Evolutionary conservation across 2,888 invertebrate species (phyloP).

Genomic region (Ditylenchus weischeri): DNA sequence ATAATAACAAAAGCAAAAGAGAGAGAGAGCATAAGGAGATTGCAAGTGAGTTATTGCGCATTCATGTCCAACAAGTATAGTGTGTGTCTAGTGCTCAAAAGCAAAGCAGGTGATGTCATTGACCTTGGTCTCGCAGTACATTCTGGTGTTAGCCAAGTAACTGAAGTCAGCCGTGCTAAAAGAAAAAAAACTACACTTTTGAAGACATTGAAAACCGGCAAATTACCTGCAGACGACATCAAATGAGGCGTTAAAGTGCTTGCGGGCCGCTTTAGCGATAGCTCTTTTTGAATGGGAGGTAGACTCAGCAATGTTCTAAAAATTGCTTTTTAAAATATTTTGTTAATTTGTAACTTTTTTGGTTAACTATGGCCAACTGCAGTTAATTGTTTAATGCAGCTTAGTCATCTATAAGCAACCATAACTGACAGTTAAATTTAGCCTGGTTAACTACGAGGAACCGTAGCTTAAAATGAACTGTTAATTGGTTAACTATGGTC

Average conservation of each 20-base stretch:
- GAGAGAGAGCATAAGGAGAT: neutral
- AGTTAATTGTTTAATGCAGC: no score
- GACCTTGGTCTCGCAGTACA: constrained; percentile 37
- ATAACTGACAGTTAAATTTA: no score
- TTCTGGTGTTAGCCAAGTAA: constrained; percentile 69
- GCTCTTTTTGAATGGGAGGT: constrained; percentile 34
- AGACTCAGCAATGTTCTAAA: constrained; percentile 34
- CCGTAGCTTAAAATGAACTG: no score
- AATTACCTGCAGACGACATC: constrained; percentile 36
- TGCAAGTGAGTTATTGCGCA: constrained; percentile 3
- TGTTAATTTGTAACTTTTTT: neutral
- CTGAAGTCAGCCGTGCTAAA: constrained; percentile 70
- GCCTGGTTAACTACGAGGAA: no score
- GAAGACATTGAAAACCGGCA: neutral
- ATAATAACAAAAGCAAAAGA: no score
- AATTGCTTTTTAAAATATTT: no score
- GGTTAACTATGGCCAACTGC: neutral
- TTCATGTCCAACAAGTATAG: neutral
- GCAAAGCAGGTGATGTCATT: constrained; percentile 41
- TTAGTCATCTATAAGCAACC: no score
- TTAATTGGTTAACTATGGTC: no score
- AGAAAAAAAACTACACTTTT: constrained; percentile 61
- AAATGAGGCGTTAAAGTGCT: constrained; percentile 37
- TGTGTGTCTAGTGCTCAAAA: constrained; percentile 35
- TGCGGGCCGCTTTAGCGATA: constrained; percentile 34